Percentiles rank a stretch among this genome's conserved stretches.
Evolutionary conservation across 1,140 invertebrate genomes (phyloP).

Genomic region (Euglossa dilemma): DNA sequence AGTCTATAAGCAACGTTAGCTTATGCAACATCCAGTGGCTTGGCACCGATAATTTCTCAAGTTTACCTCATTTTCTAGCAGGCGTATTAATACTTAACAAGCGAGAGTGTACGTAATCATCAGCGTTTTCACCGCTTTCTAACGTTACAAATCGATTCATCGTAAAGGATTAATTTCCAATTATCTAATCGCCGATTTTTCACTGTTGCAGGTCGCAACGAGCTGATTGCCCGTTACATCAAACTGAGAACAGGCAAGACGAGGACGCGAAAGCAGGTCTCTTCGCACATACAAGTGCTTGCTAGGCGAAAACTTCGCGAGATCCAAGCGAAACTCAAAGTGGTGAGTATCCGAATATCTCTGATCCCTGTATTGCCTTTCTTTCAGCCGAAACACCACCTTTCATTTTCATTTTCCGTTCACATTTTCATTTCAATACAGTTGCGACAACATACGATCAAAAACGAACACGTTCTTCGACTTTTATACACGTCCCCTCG

Average conservation of each 20-base stretch:
- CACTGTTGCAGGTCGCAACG: conserved; percentile 95
- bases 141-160: not conserved
- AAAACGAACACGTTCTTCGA: not conserved
- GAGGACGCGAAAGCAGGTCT: conserved; percentile 99
- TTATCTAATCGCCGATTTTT: not conserved
- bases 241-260: conserved; percentile 99
- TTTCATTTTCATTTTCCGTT: not conserved
- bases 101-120: too few species aligned
- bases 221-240: conserved; percentile 99
- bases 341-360: conserved; percentile 86
- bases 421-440: not conserved
- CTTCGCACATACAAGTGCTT: conserved; percentile 99
- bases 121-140: not conserved
- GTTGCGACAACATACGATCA: not conserved
- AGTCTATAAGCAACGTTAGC: too few species aligned
- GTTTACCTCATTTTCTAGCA: too few species aligned
- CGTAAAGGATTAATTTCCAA: not conserved
- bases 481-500: not conserved
- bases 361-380: not conserved
- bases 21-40: too few species aligned
- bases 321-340: conserved; percentile 98
- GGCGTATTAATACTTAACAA: too few species aligned
- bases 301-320: conserved; percentile 98
- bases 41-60: too few species aligned
- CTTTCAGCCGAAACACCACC: not conserved